Conservation (phyloP, 2,888 invertebrate genomes). For the Pollenia angustigena region DNA sequence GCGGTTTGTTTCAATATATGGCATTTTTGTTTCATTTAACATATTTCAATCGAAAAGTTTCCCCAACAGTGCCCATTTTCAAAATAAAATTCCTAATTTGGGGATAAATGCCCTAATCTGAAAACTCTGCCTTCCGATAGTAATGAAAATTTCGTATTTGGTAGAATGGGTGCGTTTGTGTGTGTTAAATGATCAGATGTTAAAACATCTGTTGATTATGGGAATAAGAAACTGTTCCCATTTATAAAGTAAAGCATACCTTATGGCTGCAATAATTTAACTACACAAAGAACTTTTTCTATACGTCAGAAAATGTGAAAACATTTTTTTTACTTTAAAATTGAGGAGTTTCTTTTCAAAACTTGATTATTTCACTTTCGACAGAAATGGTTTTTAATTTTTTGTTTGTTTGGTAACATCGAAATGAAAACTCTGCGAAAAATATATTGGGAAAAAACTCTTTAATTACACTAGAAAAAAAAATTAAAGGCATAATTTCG, state of each 20-base stretch:
- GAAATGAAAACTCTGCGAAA: no score
- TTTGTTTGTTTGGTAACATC: no score
- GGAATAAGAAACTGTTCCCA: neutral
- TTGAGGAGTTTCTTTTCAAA: neutral
- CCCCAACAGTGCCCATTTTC: no score
- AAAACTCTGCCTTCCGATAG: neutral
- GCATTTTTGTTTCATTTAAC: no score
- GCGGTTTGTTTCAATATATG: no score
- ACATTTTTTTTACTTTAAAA: neutral
- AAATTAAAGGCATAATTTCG: no score
- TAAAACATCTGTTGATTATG: conserved; percentile 24
- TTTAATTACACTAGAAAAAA: no score
- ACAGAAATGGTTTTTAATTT: no score
- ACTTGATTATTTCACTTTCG: neutral
- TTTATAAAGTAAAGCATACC: conserved; percentile 4
- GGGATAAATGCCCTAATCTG: no score
- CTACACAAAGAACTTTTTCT: neutral
- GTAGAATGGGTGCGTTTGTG: neutral
- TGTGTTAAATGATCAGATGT: conserved; percentile 3
- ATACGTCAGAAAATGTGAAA: neutral
- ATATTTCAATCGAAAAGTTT: no score
- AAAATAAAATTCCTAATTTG: no score
- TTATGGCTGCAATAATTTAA: conserved; percentile 16
- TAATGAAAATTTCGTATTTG: neutral
- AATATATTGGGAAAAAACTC: no score